Percentiles rank a stretch among this genome's conserved stretches.
These are phyloP conservation scores for Drosophila gaucha DNA, from an alignment of 2,888 invertebrate genomes.

Conservation along the genomic window DNA sequence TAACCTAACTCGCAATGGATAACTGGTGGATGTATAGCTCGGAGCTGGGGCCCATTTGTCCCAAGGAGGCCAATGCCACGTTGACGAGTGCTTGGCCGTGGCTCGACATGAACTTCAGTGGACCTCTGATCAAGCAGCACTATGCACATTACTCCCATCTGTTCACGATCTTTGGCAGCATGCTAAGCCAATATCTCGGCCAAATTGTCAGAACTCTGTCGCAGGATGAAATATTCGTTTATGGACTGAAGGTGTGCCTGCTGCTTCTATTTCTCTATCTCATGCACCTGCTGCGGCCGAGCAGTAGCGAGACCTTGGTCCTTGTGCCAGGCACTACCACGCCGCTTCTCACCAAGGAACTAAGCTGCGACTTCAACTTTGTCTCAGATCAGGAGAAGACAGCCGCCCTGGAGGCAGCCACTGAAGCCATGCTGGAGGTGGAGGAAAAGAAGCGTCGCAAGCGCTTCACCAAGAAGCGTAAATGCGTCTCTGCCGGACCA, in stretches of 20 bases:
- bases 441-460: slow-evolving; percentile 82
- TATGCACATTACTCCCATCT: slow-evolving; percentile 43
- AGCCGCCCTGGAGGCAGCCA: slow-evolving; percentile 69
- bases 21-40: slow-evolving; percentile 53
- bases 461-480: slow-evolving; percentile 79
- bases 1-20: slow-evolving; percentile 38
- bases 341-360: slow-evolving; percentile 47
- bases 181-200: slow-evolving; percentile 18
- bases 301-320: slow-evolving; percentile 16
- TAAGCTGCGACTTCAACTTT: slow-evolving; percentile 78
- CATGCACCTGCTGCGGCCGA: slow-evolving; percentile 61
- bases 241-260: slow-evolving; percentile 63
- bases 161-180: slow-evolving; percentile 29
- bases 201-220: slow-evolving; percentile 47
- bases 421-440: slow-evolving; percentile 74
- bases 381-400: slow-evolving; percentile 71
- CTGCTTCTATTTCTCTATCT: slow-evolving; percentile 76
- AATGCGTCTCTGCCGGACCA: slow-evolving; percentile 84
- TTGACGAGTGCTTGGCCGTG: slow-evolving; percentile 11
- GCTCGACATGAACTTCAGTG: slow-evolving; percentile 26
- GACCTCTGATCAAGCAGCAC: slow-evolving; percentile 29
- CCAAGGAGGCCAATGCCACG: slow-evolving; percentile 60
- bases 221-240: slow-evolving; percentile 74
- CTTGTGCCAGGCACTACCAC: slow-evolving; percentile 14
- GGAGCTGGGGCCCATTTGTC: slow-evolving; percentile 49